A percentile compares a stretch with the other conserved stretches of the same genome.
Evolutionary conservation across 2,797 vertebrate species (phyloP).

Genomic region (Lagocephalus sceleratus): DNA sequence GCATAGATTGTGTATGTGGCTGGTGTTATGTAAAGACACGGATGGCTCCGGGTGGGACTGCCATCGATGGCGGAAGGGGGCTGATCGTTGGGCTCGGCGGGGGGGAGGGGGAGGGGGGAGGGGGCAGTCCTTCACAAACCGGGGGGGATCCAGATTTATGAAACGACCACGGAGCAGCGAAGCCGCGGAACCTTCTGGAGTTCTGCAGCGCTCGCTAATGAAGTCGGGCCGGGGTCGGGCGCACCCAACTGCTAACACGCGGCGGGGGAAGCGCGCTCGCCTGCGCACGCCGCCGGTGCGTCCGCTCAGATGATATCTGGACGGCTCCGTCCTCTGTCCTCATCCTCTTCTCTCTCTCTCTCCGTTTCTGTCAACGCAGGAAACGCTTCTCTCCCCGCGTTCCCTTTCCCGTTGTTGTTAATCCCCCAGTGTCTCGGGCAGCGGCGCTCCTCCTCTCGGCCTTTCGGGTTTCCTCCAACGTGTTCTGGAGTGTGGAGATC

Average conservation of each 20-base stretch:
- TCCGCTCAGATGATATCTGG: conserved; percentile 41
- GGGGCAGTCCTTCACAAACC: too few species aligned
- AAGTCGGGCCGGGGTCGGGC: conserved; percentile 39
- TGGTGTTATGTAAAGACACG: too few species aligned
- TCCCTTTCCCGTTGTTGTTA: neutral
- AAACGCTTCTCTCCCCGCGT: neutral
- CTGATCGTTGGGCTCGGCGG: too few species aligned
- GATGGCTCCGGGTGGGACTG: too few species aligned
- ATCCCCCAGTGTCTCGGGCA: conserved; percentile 1
- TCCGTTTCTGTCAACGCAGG: neutral
- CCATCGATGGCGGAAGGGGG: too few species aligned
- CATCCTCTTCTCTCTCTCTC: conserved; percentile 9
- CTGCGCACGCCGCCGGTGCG: conserved; percentile 8
- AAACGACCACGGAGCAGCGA: conserved; percentile 24
- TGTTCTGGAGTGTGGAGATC: too few species aligned
- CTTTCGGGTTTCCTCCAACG: too few species aligned
- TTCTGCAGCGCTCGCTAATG: conserved; percentile 56
- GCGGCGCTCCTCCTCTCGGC: neutral
- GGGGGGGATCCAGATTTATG: too few species aligned
- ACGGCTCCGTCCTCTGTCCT: conserved; percentile 3
- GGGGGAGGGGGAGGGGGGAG: too few species aligned
- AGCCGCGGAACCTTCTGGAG: conserved; percentile 58
- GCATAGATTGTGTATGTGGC: conserved; percentile 6
- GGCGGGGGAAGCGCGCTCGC: conserved; percentile 18
- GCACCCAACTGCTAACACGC: conserved; percentile 23